These are phyloP conservation scores for Anoplolepis gracilipes DNA, from an alignment of 1,140 invertebrate species.

Conservation along the genomic window DNA sequence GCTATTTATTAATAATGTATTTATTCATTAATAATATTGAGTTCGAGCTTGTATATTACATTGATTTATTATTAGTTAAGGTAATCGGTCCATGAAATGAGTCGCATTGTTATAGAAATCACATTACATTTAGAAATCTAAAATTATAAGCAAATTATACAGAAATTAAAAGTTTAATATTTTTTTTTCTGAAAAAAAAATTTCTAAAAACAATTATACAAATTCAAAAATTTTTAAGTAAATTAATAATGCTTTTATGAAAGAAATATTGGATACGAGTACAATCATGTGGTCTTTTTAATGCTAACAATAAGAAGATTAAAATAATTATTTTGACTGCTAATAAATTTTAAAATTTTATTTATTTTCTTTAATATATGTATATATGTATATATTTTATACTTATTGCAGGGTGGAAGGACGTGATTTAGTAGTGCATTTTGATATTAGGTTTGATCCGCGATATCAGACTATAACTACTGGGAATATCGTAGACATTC, in stretches of 20 bases:
- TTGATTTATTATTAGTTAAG: neutral
- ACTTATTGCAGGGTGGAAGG: slow-evolving; percentile 86
- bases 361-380: neutral
- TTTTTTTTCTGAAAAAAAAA: neutral
- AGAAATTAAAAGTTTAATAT: neutral
- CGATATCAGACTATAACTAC: slow-evolving; percentile 85
- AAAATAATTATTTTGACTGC: neutral
- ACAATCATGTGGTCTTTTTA: neutral
- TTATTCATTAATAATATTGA: slow-evolving; percentile 49
- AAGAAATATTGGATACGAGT: neutral
- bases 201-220: neutral
- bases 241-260: neutral
- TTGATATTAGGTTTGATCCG: slow-evolving; percentile 90
- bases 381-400: neutral
- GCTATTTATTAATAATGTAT: slow-evolving; percentile 53
- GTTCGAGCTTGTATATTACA: neutral
- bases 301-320: neutral
- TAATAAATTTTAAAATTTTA: neutral
- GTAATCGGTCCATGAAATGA: neutral
- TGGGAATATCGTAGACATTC: slow-evolving; percentile 86
- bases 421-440: slow-evolving; percentile 90
- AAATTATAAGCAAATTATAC: neutral
- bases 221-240: neutral
- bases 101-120: neutral
- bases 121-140: neutral